Conservation (phyloP, 2,888 invertebrate genomes). For the Shargacucullia verbasci region DNA sequence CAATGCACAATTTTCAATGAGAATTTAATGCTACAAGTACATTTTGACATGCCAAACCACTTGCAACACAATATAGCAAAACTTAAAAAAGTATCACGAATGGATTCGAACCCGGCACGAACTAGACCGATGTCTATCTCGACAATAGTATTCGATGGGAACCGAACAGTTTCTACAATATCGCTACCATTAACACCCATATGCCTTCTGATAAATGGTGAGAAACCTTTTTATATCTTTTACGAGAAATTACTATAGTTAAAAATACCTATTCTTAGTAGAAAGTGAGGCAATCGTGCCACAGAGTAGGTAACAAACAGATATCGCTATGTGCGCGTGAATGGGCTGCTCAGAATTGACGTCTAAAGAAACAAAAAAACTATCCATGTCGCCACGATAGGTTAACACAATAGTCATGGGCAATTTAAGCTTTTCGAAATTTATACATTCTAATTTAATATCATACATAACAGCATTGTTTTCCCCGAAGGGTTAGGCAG, state of each 20-base stretch:
- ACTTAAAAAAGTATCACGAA: slow-evolving; percentile 9
- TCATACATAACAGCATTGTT: no score
- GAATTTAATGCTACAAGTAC: no score
- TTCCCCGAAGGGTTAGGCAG: no score
- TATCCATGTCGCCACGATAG: no score
- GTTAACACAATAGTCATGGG: no score
- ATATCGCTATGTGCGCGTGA: slow-evolving; percentile 16
- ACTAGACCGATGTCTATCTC: slow-evolving; percentile 54
- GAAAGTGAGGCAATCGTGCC: slow-evolving; percentile 36
- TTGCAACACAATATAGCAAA: slow-evolving; percentile 14
- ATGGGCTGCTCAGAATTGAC: no score
- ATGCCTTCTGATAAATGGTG: slow-evolving; percentile 46
- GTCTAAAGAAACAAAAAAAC: no score
- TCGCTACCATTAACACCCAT: slow-evolving; percentile 43
- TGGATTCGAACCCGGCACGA: slow-evolving; percentile 14
- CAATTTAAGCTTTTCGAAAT: no score
- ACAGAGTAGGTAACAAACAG: slow-evolving; percentile 29
- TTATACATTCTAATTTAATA: no score
- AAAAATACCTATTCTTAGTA: slow-evolving; percentile 20
- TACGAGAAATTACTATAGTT: slow-evolving; percentile 22
- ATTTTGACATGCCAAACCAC: no score
- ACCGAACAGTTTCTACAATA: slow-evolving; percentile 34
- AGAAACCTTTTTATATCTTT: slow-evolving; percentile 36
- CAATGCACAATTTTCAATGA: no score
- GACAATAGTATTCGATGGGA: slow-evolving; percentile 55